These are phyloP conservation scores for Drosophila pachea DNA, from an alignment of 1,140 invertebrate species.

Conservation along the genomic window DNA sequence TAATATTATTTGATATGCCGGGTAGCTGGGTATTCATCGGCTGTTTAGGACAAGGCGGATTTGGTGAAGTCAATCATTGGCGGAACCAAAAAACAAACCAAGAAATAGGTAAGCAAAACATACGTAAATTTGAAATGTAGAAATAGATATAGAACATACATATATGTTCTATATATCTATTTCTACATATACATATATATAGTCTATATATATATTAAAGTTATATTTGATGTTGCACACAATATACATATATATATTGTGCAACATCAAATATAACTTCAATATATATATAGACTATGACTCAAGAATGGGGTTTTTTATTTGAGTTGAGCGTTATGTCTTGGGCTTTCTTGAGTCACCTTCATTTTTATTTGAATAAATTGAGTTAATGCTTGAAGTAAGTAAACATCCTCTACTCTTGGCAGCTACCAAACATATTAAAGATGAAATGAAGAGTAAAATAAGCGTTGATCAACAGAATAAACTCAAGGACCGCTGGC, in stretches of 20 bases:
- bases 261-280: too few species aligned
- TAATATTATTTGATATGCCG: slow-evolving; percentile 9
- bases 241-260: neutral
- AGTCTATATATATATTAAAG: too few species aligned
- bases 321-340: too few species aligned
- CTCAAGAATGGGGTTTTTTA: too few species aligned
- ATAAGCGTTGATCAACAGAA: slow-evolving; percentile 57
- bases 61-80: slow-evolving; percentile 63
- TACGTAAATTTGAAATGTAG: neutral
- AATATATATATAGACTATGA: too few species aligned
- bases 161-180: slow-evolving; percentile 7
- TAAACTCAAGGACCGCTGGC: slow-evolving; percentile 64
- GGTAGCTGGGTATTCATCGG: slow-evolving; percentile 34
- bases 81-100: slow-evolving; percentile 34
- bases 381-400: neutral
- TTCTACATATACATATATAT: slow-evolving; percentile 4
- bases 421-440: slow-evolving; percentile 65
- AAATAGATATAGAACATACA: slow-evolving; percentile 1
- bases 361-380: neutral
- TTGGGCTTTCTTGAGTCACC: too few species aligned
- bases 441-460: slow-evolving; percentile 6
- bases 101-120: slow-evolving; percentile 59
- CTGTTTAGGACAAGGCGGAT: slow-evolving; percentile 57
- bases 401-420: neutral
- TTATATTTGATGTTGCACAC: too few species aligned